Conservation (phyloP, 2,888 invertebrate genomes). For the Melanargia galathea region DNA sequence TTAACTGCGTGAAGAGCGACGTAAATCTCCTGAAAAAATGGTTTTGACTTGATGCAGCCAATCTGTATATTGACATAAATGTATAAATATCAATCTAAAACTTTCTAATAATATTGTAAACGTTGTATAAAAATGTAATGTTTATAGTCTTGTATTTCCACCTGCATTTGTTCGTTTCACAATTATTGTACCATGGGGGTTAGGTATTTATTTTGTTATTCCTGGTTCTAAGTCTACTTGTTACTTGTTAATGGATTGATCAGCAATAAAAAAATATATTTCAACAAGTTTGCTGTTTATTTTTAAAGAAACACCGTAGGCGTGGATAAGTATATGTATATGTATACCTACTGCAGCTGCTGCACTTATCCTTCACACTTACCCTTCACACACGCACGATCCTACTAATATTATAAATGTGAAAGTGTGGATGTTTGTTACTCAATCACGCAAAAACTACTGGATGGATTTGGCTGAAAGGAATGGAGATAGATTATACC, state of each 20-base stretch:
- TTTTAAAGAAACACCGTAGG: neutral
- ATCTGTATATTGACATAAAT: slow-evolving; percentile 63
- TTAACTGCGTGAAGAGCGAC: too few species aligned
- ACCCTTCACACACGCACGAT: too few species aligned
- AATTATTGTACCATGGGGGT: slow-evolving; percentile 71
- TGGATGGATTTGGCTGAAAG: too few species aligned
- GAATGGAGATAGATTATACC: too few species aligned
- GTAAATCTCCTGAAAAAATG: neutral
- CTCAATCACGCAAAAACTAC: too few species aligned
- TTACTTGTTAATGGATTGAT: slow-evolving; percentile 77
- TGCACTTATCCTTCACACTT: neutral
- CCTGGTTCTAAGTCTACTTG: slow-evolving; percentile 78
- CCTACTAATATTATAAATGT: too few species aligned
- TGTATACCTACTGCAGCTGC: too few species aligned
- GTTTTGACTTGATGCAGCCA: slow-evolving; percentile 44
- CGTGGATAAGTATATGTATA: too few species aligned
- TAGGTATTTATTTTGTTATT: slow-evolving; percentile 81
- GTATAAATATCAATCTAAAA: slow-evolving; percentile 54
- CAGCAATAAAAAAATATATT: slow-evolving; percentile 75
- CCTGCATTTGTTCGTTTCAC: slow-evolving; percentile 62
- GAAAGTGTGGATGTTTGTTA: too few species aligned
- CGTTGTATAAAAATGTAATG: slow-evolving; percentile 49
- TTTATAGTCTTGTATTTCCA: slow-evolving; percentile 52
- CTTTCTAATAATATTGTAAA: slow-evolving; percentile 44
- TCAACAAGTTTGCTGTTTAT: slow-evolving; percentile 48